A percentile compares a stretch with the other conserved stretches of the same genome.
Conservation (phyloP, 1,140 invertebrate genomes). For the Musca vetustissima region DNA sequence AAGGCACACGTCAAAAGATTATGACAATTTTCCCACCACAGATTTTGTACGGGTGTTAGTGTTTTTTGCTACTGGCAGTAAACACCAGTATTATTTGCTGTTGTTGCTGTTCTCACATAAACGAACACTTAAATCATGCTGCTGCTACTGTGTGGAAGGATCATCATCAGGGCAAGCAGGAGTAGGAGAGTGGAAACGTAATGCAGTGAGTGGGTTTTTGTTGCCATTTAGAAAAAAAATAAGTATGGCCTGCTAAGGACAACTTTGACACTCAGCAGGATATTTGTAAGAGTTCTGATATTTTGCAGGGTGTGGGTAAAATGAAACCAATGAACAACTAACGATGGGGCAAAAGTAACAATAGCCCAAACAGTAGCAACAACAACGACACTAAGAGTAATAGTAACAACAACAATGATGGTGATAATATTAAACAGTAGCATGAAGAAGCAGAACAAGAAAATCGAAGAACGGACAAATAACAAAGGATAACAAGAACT, state of each 20-base stretch:
- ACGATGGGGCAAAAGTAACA: too few species aligned
- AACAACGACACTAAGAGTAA: neutral
- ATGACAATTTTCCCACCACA: constrained; percentile 20
- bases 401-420: too few species aligned
- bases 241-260: too few species aligned
- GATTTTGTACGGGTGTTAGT: too few species aligned
- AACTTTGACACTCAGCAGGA: constrained; percentile 3
- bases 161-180: too few species aligned
- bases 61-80: neutral
- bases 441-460: neutral
- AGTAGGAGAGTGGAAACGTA: too few species aligned
- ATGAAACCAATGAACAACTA: too few species aligned
- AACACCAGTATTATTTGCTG: neutral
- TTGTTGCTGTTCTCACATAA: neutral
- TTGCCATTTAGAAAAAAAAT: too few species aligned
- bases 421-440: neutral
- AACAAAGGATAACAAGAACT: neutral
- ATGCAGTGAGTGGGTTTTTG: too few species aligned
- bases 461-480: neutral
- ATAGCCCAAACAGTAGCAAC: too few species aligned
- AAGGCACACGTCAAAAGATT: constrained; percentile 21
- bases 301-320: too few species aligned
- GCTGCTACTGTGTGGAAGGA: neutral
- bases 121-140: constrained; percentile 11
- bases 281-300: neutral